Percentiles rank a stretch among this genome's conserved stretches.
phyloP scores from a whole-genome alignment of 2,797 vertebrate genomes.

The Arctocebus calabarensis region DNA sequence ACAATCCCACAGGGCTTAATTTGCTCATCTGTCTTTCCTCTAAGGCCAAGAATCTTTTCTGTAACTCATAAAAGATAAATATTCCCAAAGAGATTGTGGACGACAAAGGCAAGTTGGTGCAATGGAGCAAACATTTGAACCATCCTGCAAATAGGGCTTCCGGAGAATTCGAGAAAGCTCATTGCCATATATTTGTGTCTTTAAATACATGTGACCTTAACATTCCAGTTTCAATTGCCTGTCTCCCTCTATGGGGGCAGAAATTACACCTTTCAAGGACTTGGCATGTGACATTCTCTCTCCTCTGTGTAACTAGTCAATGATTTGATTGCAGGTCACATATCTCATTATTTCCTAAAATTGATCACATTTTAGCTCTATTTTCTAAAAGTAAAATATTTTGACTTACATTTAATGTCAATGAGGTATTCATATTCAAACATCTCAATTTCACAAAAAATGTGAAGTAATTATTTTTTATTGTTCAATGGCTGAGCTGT shows the following conservation, averaged over 20 bases:
- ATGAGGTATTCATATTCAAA: too few species aligned
- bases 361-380: too few species aligned
- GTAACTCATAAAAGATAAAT: conserved; percentile 87
- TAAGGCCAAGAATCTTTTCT: conserved; percentile 82
- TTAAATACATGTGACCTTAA: not conserved
- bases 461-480: too few species aligned
- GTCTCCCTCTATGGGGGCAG: not conserved
- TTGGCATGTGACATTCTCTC: accelerated
- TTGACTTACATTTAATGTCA: too few species aligned
- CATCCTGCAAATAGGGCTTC: not conserved
- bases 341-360: too few species aligned
- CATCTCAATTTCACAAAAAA: too few species aligned
- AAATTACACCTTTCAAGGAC: accelerated
- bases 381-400: too few species aligned
- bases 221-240: not conserved
- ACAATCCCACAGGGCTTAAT: conserved; percentile 74
- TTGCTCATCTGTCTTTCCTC: conserved; percentile 79
- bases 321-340: too few species aligned
- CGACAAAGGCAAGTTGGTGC: conserved; percentile 16
- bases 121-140: conserved; percentile 65
- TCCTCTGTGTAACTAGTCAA: not conserved
- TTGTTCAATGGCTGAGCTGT: too few species aligned
- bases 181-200: too few species aligned
- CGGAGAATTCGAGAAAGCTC: not conserved
- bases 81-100: conserved; percentile 87